These are phyloP conservation scores for Enchytraeus crypticus DNA, from an alignment of 2,888 invertebrate species.

Conservation along the genomic window DNA sequence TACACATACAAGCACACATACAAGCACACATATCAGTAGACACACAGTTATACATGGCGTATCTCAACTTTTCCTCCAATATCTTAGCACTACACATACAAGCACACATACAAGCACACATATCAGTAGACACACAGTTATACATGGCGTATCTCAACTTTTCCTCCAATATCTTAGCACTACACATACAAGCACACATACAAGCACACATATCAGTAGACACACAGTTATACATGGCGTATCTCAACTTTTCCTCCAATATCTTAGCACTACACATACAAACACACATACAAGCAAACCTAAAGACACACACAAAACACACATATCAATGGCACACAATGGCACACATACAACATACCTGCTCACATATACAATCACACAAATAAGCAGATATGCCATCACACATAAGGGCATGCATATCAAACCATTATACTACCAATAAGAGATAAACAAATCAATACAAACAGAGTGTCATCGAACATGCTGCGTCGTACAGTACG, in stretches of 20 bases:
- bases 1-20: conserved; percentile 29
- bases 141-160: conserved; percentile 47
- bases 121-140: conserved; percentile 48
- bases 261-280: conserved; percentile 39
- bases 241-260: conserved; percentile 46
- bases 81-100: conserved; percentile 39
- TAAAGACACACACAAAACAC: conserved; percentile 48
- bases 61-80: conserved; percentile 46
- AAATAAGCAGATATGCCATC: too few species aligned
- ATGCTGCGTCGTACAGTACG: too few species aligned
- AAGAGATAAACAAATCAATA: too few species aligned
- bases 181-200: conserved; percentile 29
- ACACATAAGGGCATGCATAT: too few species aligned
- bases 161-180: conserved; percentile 46
- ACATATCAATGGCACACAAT: too few species aligned
- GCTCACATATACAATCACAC: too few species aligned
- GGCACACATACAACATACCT: too few species aligned
- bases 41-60: conserved; percentile 48
- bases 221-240: conserved; percentile 48
- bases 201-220: conserved; percentile 48
- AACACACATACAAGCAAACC: too few species aligned
- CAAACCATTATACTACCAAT: too few species aligned
- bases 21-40: conserved; percentile 48
- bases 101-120: too few species aligned
- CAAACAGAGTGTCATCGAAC: too few species aligned